phyloP scores from a whole-genome alignment of 1,140 invertebrate genomes.

The Platyura marginata region DNA sequence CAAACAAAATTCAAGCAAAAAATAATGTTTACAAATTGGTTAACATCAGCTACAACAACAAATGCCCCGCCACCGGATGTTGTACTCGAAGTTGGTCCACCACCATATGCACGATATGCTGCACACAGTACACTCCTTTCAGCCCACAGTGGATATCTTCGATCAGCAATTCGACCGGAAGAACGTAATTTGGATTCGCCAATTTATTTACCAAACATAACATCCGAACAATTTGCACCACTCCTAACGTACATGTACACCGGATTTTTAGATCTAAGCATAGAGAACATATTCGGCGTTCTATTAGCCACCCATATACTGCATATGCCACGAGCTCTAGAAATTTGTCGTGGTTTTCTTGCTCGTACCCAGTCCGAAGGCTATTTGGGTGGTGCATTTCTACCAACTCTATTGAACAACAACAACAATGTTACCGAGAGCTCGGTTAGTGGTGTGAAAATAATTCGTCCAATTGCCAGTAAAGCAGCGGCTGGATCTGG shows the following conservation, averaged over 20 bases:
- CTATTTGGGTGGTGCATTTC: slow-evolving; percentile 9
- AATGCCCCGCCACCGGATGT: slow-evolving; percentile 33
- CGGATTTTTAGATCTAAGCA: slow-evolving; percentile 45
- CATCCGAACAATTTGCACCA: slow-evolving; percentile 48
- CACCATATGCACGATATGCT: slow-evolving; percentile 37
- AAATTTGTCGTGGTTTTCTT: slow-evolving; percentile 36
- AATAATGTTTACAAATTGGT: slow-evolving; percentile 23
- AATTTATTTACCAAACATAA: slow-evolving; percentile 24
- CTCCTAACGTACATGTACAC: slow-evolving; percentile 61
- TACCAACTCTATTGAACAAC: slow-evolving; percentile 2
- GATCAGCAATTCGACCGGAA: slow-evolving; percentile 28
- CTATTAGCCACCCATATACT: slow-evolving; percentile 51
- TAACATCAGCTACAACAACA: slow-evolving; percentile 15
- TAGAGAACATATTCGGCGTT: slow-evolving; percentile 53
- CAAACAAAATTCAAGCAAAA: not conserved
- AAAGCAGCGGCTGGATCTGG: slow-evolving; percentile 10
- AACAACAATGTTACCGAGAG: not conserved
- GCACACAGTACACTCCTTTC: slow-evolving; percentile 45
- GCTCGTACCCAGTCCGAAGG: slow-evolving; percentile 24
- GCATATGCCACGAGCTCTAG: slow-evolving; percentile 54
- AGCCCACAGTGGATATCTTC: slow-evolving; percentile 50
- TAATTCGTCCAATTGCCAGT: slow-evolving; percentile 20
- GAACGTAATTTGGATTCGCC: slow-evolving; percentile 13
- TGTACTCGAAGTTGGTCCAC: slow-evolving; percentile 39
- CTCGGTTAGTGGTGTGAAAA: slow-evolving; percentile 6